Conservation (phyloP, 2,797 vertebrate genomes). For the Catostomus latipinnis region DNA sequence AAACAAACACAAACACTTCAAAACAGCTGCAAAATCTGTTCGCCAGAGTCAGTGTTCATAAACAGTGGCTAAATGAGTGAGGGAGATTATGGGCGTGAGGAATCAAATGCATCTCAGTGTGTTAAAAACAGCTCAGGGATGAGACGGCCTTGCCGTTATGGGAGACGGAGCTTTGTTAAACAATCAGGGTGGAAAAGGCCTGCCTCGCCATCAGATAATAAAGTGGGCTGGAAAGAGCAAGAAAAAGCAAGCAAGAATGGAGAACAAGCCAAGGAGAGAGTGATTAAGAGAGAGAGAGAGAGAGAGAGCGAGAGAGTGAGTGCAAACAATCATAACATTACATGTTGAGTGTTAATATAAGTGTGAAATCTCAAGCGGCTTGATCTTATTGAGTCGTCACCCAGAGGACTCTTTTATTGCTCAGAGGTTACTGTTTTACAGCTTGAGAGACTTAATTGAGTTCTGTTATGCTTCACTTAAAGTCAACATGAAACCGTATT, state of each 20-base stretch:
- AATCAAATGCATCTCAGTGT: slow-evolving; percentile 24
- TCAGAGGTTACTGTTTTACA: not conserved
- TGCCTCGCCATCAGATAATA: slow-evolving; percentile 48
- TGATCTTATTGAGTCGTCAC: not conserved
- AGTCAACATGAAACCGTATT: too few species aligned
- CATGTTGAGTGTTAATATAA: not conserved
- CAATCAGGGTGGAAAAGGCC: slow-evolving; percentile 37
- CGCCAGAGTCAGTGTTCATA: slow-evolving; percentile 9
- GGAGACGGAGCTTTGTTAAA: slow-evolving; percentile 59
- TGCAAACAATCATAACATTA: too few species aligned
- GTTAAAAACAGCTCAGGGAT: slow-evolving; percentile 44
- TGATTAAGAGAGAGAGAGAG: too few species aligned
- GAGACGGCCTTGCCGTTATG: slow-evolving; percentile 51
- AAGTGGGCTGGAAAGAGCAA: not conserved
- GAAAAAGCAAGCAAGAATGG: not conserved
- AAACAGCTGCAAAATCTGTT: slow-evolving; percentile 44
- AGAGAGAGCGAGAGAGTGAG: too few species aligned
- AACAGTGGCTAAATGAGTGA: slow-evolving; percentile 10
- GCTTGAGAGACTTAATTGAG: not conserved
- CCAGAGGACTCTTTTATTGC: not conserved
- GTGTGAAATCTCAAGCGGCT: slow-evolving; percentile 1
- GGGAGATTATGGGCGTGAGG: slow-evolving; percentile 35
- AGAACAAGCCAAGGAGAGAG: too few species aligned
- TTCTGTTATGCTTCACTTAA: not conserved
- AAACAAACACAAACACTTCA: slow-evolving; percentile 53